These are phyloP conservation scores for Dryadula phaetusa DNA, from an alignment of 2,888 invertebrate species.

Conservation along the genomic window DNA sequence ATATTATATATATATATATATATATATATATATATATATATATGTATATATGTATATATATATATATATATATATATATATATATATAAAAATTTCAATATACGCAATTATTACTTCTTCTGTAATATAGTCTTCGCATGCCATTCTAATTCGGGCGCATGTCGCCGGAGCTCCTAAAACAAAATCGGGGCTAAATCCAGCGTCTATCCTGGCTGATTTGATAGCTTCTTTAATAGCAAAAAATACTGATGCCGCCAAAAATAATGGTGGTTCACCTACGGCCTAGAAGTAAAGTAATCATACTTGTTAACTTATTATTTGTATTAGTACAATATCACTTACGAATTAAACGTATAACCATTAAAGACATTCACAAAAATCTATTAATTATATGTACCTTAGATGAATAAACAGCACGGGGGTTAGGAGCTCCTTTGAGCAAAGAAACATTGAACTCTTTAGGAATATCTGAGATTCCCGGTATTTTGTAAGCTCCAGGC, in stretches of 20 bases:
- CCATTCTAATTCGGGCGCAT: constrained; percentile 93
- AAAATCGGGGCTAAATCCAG: constrained; percentile 85
- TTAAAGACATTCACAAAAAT: too few species aligned
- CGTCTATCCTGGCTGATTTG: constrained; percentile 88
- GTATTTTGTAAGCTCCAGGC: constrained; percentile 94
- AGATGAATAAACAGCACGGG: constrained; percentile 93
- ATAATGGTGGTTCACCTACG: constrained; percentile 97
- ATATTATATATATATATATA: too few species aligned
- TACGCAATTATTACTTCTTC: constrained; percentile 82
- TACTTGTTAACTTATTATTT: not conserved
- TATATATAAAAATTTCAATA: not conserved
- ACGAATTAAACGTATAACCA: not conserved
- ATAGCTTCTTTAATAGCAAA: constrained; percentile 96
- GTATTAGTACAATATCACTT: not conserved
- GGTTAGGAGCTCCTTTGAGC: constrained; percentile 91
- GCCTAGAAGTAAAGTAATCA: constrained; percentile 84
- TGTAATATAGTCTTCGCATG: constrained; percentile 93
- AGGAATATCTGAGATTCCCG: constrained; percentile 93
- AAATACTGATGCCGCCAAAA: constrained; percentile 92
- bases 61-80: too few species aligned
- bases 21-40: too few species aligned
- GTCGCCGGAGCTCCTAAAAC: constrained; percentile 93
- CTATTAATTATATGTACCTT: too few species aligned
- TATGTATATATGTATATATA: too few species aligned
- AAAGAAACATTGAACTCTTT: constrained; percentile 92